phyloP scores from a whole-genome alignment of 2,113 vertebrate genomes.

The Tragelaphus buxtoni region DNA sequence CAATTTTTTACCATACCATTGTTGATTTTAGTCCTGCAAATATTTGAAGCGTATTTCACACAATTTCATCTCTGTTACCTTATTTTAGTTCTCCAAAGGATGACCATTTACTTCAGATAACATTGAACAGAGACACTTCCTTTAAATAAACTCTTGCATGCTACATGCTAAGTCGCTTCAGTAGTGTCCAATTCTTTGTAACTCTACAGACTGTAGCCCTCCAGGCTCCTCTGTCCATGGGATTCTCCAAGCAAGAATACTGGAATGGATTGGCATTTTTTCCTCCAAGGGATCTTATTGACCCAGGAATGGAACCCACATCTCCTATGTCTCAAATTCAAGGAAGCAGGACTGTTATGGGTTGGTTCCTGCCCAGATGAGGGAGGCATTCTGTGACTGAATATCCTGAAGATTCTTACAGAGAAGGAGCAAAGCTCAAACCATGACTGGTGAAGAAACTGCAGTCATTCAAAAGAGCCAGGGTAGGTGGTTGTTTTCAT shows the following conservation, averaged over 20 bases:
- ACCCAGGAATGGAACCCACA: neutral
- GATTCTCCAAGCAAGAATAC: neutral
- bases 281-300: neutral
- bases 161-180: neutral
- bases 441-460: neutral
- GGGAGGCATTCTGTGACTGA: no score
- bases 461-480: rapidly evolving
- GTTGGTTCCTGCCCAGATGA: neutral
- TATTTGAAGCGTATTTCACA: neutral
- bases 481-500: no score
- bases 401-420: neutral
- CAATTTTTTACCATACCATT: neutral
- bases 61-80: neutral
- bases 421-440: neutral
- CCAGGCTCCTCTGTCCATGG: neutral
- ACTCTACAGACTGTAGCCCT: neutral
- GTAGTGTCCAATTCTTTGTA: neutral
- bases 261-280: neutral
- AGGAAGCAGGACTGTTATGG: neutral
- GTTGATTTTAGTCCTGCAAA: neutral
- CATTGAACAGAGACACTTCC: neutral
- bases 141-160: neutral
- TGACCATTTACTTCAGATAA: neutral
- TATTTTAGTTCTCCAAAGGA: neutral
- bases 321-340: neutral